Conservation (phyloP, 2,888 invertebrate species). For the Lepetodrilus schrolli region DNA sequence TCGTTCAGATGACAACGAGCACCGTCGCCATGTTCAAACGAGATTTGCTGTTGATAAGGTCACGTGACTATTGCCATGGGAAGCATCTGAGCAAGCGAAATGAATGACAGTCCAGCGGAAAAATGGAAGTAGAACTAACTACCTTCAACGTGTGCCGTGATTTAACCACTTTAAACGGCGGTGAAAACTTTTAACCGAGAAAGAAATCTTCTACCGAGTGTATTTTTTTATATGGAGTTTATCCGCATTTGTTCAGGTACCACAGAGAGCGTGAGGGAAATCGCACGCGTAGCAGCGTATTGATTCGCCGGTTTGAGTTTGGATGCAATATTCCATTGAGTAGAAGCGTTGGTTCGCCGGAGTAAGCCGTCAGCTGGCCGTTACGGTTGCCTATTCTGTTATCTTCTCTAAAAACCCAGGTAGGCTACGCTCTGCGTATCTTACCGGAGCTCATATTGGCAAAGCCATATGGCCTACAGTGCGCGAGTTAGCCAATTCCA, state of each 20-base stretch:
- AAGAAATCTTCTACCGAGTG: background rate
- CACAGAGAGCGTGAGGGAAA: background rate
- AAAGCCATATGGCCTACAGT: background rate
- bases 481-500: background rate
- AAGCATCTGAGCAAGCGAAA: background rate
- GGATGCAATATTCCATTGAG: constrained; percentile 9
- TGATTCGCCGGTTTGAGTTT: constrained; percentile 7
- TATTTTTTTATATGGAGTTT: background rate
- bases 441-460: background rate
- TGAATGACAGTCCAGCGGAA: background rate
- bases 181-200: background rate
- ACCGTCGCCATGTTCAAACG: constrained; percentile 10
- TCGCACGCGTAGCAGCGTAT: constrained; percentile 5
- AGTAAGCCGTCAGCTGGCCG: constrained; percentile 8
- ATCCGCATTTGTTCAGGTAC: background rate
- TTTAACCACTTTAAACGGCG: background rate
- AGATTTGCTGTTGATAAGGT: constrained; percentile 19
- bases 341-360: background rate
- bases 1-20: too few species aligned
- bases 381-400: background rate
- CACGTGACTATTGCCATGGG: constrained; percentile 11
- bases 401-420: background rate
- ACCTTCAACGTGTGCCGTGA: background rate
- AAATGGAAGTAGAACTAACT: background rate
- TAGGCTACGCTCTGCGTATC: background rate